These are phyloP conservation scores for Phortica magna DNA, from an alignment of 2,888 invertebrate genomes.

Conservation along the genomic window DNA sequence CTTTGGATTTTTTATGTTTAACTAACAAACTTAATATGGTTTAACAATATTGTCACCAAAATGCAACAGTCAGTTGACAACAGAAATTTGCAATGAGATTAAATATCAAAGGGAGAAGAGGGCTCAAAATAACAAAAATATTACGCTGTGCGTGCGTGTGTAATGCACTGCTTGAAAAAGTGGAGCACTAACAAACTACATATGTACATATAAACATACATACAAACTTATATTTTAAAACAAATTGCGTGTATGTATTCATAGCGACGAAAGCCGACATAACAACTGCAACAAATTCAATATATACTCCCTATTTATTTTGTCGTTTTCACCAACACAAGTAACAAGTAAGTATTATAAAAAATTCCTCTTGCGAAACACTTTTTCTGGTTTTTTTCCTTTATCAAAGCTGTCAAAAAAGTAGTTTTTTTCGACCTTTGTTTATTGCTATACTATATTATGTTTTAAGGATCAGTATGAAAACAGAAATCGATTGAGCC, in stretches of 20 bases:
- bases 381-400: not conserved
- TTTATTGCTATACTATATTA: no score
- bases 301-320: not conserved
- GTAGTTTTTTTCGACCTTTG: no score
- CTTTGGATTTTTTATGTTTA: no score
- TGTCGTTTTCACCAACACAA: no score
- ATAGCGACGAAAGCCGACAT: conserved; percentile 33
- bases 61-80: no score
- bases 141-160: not conserved
- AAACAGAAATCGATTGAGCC: no score
- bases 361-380: conserved; percentile 31
- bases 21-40: no score
- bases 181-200: conserved; percentile 50
- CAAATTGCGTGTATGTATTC: not conserved
- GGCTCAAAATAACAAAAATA: not conserved
- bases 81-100: no score
- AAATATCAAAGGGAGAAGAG: not conserved
- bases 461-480: no score
- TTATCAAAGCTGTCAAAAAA: not conserved
- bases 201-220: conserved; percentile 35
- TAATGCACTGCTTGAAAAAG: conserved; percentile 58
- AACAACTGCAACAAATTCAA: conserved; percentile 43
- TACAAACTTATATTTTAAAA: conserved; percentile 4
- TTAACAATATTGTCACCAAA: no score
- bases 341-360: no score